These are phyloP conservation scores for Calyptomena viridis DNA, from an alignment of 2,113 vertebrate species.

Conservation along the genomic window DNA sequence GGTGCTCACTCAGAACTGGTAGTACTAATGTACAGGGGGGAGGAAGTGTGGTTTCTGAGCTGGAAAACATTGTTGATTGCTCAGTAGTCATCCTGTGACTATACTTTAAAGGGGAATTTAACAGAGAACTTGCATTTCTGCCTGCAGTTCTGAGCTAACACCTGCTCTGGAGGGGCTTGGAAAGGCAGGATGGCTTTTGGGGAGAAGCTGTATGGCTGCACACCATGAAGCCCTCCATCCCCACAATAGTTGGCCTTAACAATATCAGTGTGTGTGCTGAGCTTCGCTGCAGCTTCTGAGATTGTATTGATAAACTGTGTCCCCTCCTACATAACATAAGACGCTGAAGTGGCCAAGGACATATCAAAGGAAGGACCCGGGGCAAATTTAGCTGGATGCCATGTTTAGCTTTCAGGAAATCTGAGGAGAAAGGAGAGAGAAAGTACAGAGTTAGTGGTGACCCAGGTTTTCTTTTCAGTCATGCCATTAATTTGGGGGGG, in stretches of 20 bases:
- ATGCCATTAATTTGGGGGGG: background rate
- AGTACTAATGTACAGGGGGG: fast-evolving
- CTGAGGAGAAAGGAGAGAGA: background rate
- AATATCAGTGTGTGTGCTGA: background rate
- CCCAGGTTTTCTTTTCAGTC: background rate
- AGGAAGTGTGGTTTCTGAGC: background rate
- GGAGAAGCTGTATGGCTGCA: background rate
- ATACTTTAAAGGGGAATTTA: background rate
- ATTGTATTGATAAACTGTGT: background rate
- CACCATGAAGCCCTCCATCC: background rate
- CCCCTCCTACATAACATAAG: fast-evolving
- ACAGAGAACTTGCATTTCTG: background rate
- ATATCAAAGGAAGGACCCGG: background rate
- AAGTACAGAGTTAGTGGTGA: background rate
- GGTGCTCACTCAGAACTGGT: fast-evolving
- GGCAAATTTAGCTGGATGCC: background rate
- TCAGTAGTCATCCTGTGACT: background rate
- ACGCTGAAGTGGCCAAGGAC: background rate
- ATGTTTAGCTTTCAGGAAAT: background rate
- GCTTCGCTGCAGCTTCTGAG: background rate
- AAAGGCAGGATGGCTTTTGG: background rate
- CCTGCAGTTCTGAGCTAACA: background rate
- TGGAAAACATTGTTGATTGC: background rate
- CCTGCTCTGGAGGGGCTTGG: background rate
- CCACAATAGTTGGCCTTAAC: background rate